Base-by-base conservation (phyloP, 2,113 vertebrate genomes). In the Menidia beryllina region DNA sequence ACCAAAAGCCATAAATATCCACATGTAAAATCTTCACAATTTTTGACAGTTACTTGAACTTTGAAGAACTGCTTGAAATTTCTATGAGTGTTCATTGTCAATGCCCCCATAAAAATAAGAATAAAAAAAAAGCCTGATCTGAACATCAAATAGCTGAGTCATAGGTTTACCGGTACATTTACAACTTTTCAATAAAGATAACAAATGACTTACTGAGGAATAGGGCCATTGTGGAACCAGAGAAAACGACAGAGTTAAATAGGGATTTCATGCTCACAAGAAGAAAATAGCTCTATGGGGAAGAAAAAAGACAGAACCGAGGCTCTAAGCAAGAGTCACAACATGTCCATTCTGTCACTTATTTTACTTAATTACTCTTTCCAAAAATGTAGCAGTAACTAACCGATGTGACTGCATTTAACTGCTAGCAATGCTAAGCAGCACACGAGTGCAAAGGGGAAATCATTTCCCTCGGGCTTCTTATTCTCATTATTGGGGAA, bases 401-500 rank as follows among this genome's bases (percentile, higher is more conserved):
- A 72, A 72, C 60, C 78, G 72, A 34, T 41, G 24, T 66, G 52
- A 77, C 55, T 89, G 80, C 75, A 61, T 89, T 80, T 85, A 84
- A 83, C 75, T 75, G 53, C 75, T 54, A 54, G 66, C 13, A 17
- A 60, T 68, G 71, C 68, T 51, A 62, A 73, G 50, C 51, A 78
- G 68, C 54, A 66, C 61, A 76, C 62, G 86, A 85, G 75, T 55
- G 41, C 23, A 53, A 66, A 73, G 64, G 50, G 51, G 60, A 81
- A 83, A 77, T 72, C 5, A 73, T 87, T 86, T 75, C 69, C 69
- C 72, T 26, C 36, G 7, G 61, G 70, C 48, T 68, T 75, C 56
- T 77, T n/a, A n/a, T n/a, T n/a, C n/a, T 92, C 89, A 83, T 85
- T 77, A 91, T 82, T 85, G 67, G 58, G 84, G 81, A 89, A 86